Conservation (phyloP, 1,140 invertebrate species). For the Drosophila baimaii region DNA sequence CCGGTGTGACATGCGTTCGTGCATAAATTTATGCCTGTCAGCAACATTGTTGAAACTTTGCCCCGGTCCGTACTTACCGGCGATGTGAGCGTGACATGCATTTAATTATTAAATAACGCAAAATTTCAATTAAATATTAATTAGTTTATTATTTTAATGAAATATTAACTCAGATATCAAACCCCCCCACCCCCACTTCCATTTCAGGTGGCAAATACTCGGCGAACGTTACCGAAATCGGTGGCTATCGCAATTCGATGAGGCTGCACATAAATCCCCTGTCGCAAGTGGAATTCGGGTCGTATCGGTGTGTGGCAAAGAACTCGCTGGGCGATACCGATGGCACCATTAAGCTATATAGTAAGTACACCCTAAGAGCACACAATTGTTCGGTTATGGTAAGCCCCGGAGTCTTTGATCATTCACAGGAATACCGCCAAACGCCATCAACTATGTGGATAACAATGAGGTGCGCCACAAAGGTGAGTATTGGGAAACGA, state of each 20-base stretch:
- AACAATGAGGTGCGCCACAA: constrained; percentile 77
- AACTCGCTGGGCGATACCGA: constrained; percentile 95
- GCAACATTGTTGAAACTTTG: constrained; percentile 55
- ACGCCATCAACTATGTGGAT: constrained; percentile 82
- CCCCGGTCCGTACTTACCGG: constrained; percentile 29
- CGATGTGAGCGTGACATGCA: constrained; percentile 60
- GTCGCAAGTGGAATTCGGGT: constrained; percentile 88
- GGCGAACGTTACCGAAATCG: constrained; percentile 87
- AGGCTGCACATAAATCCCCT: constrained; percentile 90
- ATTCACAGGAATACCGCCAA: constrained; percentile 77
- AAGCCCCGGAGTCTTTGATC: not conserved
- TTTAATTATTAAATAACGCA: constrained; percentile 78
- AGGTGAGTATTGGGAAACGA: constrained; percentile 56
- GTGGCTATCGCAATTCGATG: constrained; percentile 91
- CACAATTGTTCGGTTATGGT: not conserved
- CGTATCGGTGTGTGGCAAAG: constrained; percentile 94
- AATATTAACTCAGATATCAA: constrained; percentile 56
- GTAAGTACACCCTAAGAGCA: constrained; percentile 85
- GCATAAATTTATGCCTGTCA: constrained; percentile 74
- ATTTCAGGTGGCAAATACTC: constrained; percentile 90
- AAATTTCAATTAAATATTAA: constrained; percentile 76
- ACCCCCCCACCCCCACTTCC: not conserved
- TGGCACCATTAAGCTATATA: constrained; percentile 93
- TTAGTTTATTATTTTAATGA: constrained; percentile 72
- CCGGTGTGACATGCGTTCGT: constrained; percentile 53